A percentile compares a stretch with the other conserved stretches of the same genome.
Conservation (phyloP, 1,140 invertebrate genomes). For the Sesamia nonagrioides region DNA sequence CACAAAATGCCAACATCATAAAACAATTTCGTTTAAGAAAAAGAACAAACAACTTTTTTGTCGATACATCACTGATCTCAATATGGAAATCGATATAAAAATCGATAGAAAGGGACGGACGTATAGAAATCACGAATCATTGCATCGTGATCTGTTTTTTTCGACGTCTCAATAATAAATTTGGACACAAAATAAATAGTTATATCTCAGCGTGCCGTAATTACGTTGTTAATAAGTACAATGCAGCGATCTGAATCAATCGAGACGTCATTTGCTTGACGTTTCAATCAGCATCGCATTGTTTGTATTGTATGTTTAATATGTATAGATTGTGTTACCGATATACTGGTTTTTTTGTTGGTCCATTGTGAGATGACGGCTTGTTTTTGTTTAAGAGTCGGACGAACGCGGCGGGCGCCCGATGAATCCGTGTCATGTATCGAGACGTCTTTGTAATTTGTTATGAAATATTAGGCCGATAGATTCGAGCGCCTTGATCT, state of each 20-base stretch:
- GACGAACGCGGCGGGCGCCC: constrained; percentile 48
- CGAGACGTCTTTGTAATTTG: constrained; percentile 60
- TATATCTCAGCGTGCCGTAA: constrained; percentile 70
- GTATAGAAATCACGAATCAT: constrained; percentile 49
- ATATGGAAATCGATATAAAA: constrained; percentile 53
- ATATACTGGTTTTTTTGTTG: constrained; percentile 78
- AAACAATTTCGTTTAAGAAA: constrained; percentile 45
- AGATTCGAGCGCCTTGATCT: constrained; percentile 58
- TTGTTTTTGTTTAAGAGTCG: constrained; percentile 61
- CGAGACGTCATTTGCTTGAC: constrained; percentile 73
- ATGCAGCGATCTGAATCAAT: constrained; percentile 71
- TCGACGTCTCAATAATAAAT: constrained; percentile 70
- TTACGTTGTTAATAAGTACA: constrained; percentile 75
- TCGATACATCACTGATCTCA: constrained; percentile 49
- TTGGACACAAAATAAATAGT: constrained; percentile 77
- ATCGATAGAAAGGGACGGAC: constrained; percentile 48
- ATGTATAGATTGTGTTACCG: constrained; percentile 84
- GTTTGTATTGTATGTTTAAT: constrained; percentile 83
- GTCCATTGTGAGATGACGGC: constrained; percentile 65
- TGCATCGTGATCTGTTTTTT: constrained; percentile 52
- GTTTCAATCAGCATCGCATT: constrained; percentile 83
- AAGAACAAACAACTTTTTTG: constrained; percentile 46
- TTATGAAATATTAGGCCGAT: constrained; percentile 62
- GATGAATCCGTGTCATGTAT: constrained; percentile 50
- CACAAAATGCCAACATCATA: constrained; percentile 47